Conservation (phyloP, 1,140 invertebrate species). For the Drosophila setifemur region DNA sequence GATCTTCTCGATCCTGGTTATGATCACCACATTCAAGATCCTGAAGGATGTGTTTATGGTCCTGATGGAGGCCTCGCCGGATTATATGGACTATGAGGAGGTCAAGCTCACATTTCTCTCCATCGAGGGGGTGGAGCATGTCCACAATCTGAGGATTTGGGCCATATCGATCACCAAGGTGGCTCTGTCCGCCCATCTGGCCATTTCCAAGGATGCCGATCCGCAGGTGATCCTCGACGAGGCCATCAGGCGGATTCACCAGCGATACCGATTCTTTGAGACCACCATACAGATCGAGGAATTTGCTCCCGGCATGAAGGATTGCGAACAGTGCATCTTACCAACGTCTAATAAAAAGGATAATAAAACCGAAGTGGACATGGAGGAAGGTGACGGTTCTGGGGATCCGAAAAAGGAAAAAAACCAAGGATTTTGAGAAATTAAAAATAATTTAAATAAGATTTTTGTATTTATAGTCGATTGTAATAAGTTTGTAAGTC, state of each 20-base stretch:
- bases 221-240: constrained; percentile 91
- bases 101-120: constrained; percentile 87
- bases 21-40: constrained; percentile 90
- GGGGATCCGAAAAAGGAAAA: neutral
- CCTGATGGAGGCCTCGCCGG: constrained; percentile 98
- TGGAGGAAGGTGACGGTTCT: constrained; percentile 4
- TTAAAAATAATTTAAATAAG: neutral
- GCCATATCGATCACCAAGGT: constrained; percentile 96
- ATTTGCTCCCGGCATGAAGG: constrained; percentile 93
- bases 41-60: constrained; percentile 89
- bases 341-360: neutral
- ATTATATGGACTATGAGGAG: constrained; percentile 68
- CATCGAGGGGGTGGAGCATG: constrained; percentile 93
- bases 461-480: neutral
- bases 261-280: constrained; percentile 95
- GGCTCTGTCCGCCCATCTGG: constrained; percentile 95
- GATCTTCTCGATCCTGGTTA: constrained; percentile 91
- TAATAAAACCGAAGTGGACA: neutral
- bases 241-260: constrained; percentile 91
- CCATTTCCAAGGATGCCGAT: constrained; percentile 90
- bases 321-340: constrained; percentile 90
- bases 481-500: too few relatives aligned
- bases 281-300: constrained; percentile 99
- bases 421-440: neutral
- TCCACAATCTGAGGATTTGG: constrained; percentile 98